These are phyloP conservation scores for Euplagia quadripunctaria DNA, from an alignment of 2,888 invertebrate genomes.

Conservation along the genomic window DNA sequence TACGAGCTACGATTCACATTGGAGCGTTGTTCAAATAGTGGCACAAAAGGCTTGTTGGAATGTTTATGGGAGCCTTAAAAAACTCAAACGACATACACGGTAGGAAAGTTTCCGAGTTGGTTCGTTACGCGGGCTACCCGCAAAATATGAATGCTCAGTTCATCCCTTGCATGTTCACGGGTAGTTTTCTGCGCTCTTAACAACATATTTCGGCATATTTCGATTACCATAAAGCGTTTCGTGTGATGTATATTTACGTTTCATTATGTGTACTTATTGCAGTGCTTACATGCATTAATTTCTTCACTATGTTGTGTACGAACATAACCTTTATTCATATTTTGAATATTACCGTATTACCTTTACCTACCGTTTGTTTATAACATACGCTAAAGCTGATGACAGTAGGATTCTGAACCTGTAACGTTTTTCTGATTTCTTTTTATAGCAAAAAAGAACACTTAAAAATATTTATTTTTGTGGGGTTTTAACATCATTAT, in stretches of 20 bases:
- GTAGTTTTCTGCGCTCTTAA: conserved; percentile 86
- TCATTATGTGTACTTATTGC: conserved; percentile 73
- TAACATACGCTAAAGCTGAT: neutral
- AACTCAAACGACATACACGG: conserved; percentile 76
- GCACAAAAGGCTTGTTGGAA: conserved; percentile 74
- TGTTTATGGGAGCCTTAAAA: conserved; percentile 81
- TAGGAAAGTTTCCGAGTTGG: conserved; percentile 74
- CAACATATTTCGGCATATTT: conserved; percentile 87
- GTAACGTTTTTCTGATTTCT: neutral
- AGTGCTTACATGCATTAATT: conserved; percentile 75
- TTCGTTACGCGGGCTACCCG: conserved; percentile 77
- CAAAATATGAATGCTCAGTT: conserved; percentile 84
- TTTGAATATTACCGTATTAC: conserved; percentile 20
- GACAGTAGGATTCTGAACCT: neutral
- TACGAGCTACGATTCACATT: conserved; percentile 66
- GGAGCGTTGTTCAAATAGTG: conserved; percentile 70
- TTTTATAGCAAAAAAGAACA: neutral
- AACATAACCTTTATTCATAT: conserved; percentile 48
- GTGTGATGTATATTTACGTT: conserved; percentile 82
- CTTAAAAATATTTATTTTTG: conserved; percentile 14
- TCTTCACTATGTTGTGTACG: conserved; percentile 61
- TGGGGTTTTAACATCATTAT: conserved; percentile 50
- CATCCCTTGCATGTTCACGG: conserved; percentile 85
- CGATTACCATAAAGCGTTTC: conserved; percentile 87
- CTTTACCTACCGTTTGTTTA: conserved; percentile 1